Conservation (phyloP, 1,140 invertebrate genomes). For the Penaeus vannamei region DNA sequence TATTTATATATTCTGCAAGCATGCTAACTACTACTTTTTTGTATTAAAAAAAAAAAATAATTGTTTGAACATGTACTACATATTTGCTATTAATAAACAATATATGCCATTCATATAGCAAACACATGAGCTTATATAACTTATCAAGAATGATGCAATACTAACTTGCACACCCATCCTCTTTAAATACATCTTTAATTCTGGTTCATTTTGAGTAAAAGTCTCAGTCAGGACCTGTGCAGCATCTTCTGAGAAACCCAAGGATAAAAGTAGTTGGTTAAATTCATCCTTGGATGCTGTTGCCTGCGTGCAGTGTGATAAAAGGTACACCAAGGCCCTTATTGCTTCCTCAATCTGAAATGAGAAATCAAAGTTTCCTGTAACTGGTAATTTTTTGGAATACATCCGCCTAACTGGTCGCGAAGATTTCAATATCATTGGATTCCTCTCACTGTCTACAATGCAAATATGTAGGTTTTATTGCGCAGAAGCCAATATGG, state of each 20-base stretch:
- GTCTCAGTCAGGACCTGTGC: slow-evolving; percentile 25
- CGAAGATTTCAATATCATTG: no score
- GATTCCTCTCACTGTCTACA: no score
- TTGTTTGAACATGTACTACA: no score
- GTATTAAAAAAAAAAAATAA: no score
- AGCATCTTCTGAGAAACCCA: slow-evolving; percentile 48
- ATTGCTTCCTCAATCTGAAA: slow-evolving; percentile 60
- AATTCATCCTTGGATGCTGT: slow-evolving; percentile 32
- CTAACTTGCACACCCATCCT: slow-evolving; percentile 51
- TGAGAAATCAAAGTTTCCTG: background rate
- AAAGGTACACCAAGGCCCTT: slow-evolving; percentile 45
- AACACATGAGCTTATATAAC: no score
- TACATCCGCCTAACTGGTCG: no score
- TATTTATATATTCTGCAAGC: background rate
- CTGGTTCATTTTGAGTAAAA: slow-evolving; percentile 35
- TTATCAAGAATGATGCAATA: background rate
- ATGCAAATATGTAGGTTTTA: no score
- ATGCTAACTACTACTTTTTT: no score
- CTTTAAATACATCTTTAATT: slow-evolving; percentile 53
- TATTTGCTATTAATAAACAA: no score
- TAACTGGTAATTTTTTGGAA: no score
- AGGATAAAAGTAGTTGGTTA: slow-evolving; percentile 25
- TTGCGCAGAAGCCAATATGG: no score
- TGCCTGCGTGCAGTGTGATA: slow-evolving; percentile 32
- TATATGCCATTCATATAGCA: no score